These are phyloP conservation scores for Anoplophora glabripennis DNA, from an alignment of 1,140 invertebrate genomes.

Conservation along the genomic window DNA sequence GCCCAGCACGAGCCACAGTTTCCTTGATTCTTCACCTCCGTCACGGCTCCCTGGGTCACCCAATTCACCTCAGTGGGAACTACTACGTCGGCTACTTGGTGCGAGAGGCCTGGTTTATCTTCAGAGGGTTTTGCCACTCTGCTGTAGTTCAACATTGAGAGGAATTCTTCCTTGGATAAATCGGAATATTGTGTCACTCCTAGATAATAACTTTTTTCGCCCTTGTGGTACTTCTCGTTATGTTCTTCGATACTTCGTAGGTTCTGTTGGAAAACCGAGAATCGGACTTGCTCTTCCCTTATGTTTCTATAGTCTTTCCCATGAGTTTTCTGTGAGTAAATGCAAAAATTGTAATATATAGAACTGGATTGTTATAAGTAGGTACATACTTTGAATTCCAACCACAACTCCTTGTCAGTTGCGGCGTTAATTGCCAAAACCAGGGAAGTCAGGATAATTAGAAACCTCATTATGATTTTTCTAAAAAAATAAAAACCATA, in stretches of 20 bases:
- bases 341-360: too few species aligned
- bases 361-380: too few species aligned
- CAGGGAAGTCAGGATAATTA: neutral
- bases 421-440: constrained; percentile 1
- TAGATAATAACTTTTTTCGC: neutral
- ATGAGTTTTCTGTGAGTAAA: neutral
- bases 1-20: constrained; percentile 83
- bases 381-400: constrained; percentile 9
- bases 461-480: constrained; percentile 10
- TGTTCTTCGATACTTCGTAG: constrained; percentile 6
- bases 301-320: constrained; percentile 5
- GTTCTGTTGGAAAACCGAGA: constrained; percentile 21
- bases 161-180: neutral
- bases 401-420: constrained; percentile 3
- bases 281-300: constrained; percentile 9
- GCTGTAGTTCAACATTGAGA: neutral
- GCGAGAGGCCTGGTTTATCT: too few species aligned
- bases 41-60: constrained; percentile 66
- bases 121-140: neutral
- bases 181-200: neutral
- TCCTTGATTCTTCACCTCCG: constrained; percentile 68
- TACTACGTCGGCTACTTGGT: too few species aligned
- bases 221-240: neutral
- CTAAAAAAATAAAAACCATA: neutral
- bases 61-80: constrained; percentile 48